Evolutionary conservation across 2,113 vertebrate species (phyloP), one percentile per base, ranked within the genome.

Genomic region (Oryzias celebensis): DNA sequence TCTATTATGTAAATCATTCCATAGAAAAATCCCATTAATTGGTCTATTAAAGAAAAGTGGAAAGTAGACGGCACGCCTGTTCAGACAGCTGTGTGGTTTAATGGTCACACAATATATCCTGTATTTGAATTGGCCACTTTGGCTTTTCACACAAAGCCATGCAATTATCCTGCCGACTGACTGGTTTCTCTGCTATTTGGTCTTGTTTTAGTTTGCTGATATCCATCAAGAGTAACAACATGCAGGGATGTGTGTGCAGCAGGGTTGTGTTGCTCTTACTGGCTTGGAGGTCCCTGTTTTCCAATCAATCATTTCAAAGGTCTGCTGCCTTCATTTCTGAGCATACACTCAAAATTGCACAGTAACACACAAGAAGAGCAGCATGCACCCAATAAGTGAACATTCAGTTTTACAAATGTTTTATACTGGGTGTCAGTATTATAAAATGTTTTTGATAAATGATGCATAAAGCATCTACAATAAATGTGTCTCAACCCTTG

Each of bases 61-160:
- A 75, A 66, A 77, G 59, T 64, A 55, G 66, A 82, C 65, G 86
- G 65, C 72, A 77, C 45, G 61, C 57, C 74, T 83, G 77, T 67
- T 84, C 80, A 68, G 65, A 83, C 78, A 88, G 77, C 75, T 79
- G 70, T 84, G 75, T 85, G 81, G 86, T 77, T 82, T 78, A 83
- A 82, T 81, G 79, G 58, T 68, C 50, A 56, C 54, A 77, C 85
- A 82, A 75, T 73, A 77, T 75, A 81, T 88, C 70, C 76, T 62
- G 68, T 91, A 86, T 91, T 92, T 91, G 79, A 88, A 83, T 89
- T 91, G 85, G 91, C 87, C 46, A 41, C 41, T 14, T 59, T 53
- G 70, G 81, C 74, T 68, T 80, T 88, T 82, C 66, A 64, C 77
- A 83, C 81, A 88, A 88, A 87, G 67, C 62, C 59, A 44, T 22